Evolutionary conservation across 2,888 invertebrate genomes (phyloP).

Genomic region (Agonopterix arenella): DNA sequence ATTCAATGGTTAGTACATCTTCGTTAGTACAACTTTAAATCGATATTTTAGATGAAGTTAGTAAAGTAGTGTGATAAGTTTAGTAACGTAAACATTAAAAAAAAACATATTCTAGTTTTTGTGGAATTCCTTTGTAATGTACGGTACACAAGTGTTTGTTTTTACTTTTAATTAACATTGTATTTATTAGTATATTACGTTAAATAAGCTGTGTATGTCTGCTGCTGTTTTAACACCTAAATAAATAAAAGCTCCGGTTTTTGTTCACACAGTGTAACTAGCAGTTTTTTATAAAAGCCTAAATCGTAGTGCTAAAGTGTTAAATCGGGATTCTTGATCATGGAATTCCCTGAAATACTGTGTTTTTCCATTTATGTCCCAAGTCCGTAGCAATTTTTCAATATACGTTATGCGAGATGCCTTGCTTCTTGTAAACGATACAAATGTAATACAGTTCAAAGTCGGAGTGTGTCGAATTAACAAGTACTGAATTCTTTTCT

Average conservation of each 20-base stretch:
- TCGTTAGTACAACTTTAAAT: conserved; percentile 41
- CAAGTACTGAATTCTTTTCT: conserved; percentile 53
- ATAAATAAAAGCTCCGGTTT: background rate
- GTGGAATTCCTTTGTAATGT: conserved; percentile 1
- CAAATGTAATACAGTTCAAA: conserved; percentile 16
- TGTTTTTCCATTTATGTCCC: conserved; percentile 1
- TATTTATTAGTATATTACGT: conserved; percentile 8
- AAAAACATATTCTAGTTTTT: background rate
- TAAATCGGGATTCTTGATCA: conserved; percentile 8
- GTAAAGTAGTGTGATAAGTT: conserved; percentile 15
- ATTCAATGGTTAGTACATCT: conserved; percentile 33
- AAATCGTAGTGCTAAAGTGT: conserved; percentile 1
- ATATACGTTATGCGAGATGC: background rate
- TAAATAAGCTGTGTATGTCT: conserved; percentile 6
- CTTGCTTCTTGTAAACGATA: conserved; percentile 27
- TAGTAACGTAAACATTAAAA: conserved; percentile 2
- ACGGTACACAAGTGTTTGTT: conserved; percentile 11
- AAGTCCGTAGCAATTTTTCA: background rate
- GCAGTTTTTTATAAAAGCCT: background rate
- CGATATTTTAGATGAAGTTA: conserved; percentile 17
- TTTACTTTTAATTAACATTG: conserved; percentile 7
- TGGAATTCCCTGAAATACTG: conserved; percentile 48
- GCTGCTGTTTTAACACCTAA: conserved; percentile 11
- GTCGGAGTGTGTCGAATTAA: conserved; percentile 33
- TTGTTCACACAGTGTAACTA: background rate